These are phyloP conservation scores for Drosophila kanekoi DNA, from an alignment of 2,888 invertebrate species.

Conservation along the genomic window DNA sequence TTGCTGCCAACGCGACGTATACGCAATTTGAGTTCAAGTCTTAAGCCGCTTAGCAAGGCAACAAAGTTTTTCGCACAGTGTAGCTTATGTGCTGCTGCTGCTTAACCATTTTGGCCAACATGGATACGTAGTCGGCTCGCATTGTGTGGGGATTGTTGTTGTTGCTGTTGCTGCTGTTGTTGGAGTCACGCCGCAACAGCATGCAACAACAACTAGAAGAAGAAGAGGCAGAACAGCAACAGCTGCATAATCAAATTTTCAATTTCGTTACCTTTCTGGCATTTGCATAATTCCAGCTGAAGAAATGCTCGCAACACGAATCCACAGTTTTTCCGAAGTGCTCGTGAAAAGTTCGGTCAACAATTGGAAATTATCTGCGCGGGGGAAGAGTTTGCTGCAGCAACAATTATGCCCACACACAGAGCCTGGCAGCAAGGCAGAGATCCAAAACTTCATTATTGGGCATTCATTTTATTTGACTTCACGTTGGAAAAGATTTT, in stretches of 20 bases:
- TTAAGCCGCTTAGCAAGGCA: constrained; percentile 16
- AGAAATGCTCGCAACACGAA: constrained; percentile 13
- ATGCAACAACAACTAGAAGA: constrained; percentile 37
- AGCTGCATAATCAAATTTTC: constrained; percentile 64
- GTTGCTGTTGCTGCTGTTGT: constrained; percentile 50
- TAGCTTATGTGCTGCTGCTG: constrained; percentile 9
- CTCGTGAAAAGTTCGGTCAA: constrained; percentile 11
- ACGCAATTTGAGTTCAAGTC: constrained; percentile 30
- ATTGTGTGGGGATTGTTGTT: constrained; percentile 29
- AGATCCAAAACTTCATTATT: too few species aligned
- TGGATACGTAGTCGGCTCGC: constrained; percentile 18
- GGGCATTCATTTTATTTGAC: too few species aligned
- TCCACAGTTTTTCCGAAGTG: constrained; percentile 9
- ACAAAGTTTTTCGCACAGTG: constrained; percentile 41
- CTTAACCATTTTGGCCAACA: constrained; percentile 25
- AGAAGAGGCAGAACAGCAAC: not conserved
- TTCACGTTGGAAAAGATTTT: too few species aligned
- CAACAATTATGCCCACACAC: constrained; percentile 11
- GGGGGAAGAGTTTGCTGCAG: too few species aligned
- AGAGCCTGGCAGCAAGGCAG: too few species aligned
- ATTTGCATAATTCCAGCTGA: constrained; percentile 62
- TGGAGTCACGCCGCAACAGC: constrained; percentile 61
- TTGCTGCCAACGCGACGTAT: constrained; percentile 30
- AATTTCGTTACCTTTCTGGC: constrained; percentile 43
- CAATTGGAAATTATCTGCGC: not conserved